Conservation (phyloP, 1,140 invertebrate species). For the Scaptomyza hsui region DNA sequence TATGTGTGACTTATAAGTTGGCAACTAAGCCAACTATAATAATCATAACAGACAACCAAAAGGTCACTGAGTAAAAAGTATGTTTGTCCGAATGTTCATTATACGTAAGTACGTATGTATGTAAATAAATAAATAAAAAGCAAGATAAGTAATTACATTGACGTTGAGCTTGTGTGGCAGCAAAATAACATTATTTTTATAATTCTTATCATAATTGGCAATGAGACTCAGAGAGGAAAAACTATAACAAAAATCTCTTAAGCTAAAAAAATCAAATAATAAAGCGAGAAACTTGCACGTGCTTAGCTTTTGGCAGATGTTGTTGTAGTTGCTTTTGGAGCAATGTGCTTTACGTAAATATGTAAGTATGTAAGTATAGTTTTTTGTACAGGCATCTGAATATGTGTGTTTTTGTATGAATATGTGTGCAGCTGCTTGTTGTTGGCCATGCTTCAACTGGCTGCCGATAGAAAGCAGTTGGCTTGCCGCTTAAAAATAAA, state of each 20-base stretch:
- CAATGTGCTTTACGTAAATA: too few species aligned
- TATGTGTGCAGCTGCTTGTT: not conserved
- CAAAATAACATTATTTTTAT: not conserved
- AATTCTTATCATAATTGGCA: conserved; percentile 5
- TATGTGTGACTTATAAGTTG: not conserved
- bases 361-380: not conserved
- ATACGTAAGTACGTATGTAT: too few species aligned
- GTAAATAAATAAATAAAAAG: not conserved
- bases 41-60: not conserved
- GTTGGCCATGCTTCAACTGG: not conserved
- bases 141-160: not conserved
- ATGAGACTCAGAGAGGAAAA: not conserved
- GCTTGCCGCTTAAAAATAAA: conserved; percentile 15
- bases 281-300: conserved; percentile 5
- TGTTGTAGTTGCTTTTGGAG: not conserved
- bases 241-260: conserved; percentile 14
- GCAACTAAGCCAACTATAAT: not conserved
- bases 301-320: conserved; percentile 1
- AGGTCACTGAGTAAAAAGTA: conserved; percentile 12
- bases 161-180: not conserved
- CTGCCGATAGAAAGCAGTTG: not conserved
- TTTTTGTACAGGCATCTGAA: not conserved
- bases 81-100: not conserved
- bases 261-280: conserved; percentile 5
- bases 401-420: not conserved